Percentiles rank a stretch among this genome's conserved stretches.
phyloP scores from a whole-genome alignment of 1,140 invertebrate species.

The Aphelenchoides fujianensis region DNA sequence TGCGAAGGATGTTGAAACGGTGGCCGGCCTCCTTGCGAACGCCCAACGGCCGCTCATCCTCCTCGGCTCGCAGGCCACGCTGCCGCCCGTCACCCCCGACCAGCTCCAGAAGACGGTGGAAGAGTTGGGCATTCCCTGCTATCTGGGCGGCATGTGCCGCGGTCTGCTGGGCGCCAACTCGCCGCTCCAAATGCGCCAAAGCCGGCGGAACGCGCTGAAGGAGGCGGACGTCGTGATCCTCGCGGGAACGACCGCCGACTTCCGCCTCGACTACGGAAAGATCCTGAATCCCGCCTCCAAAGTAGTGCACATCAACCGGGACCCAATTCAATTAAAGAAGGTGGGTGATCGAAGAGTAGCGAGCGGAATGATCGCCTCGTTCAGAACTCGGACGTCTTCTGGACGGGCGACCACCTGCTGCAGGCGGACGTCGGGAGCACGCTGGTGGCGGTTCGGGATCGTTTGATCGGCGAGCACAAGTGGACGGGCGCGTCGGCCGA shows the following conservation, averaged over 20 bases:
- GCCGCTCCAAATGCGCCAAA: slow-evolving; percentile 67
- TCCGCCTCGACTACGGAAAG: slow-evolving; percentile 69
- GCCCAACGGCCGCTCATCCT: slow-evolving; percentile 68
- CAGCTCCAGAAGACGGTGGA: slow-evolving; percentile 65
- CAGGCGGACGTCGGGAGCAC: slow-evolving; percentile 68
- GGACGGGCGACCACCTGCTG: slow-evolving; percentile 68
- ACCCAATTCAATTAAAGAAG: slow-evolving; percentile 67
- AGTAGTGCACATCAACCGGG: slow-evolving; percentile 70
- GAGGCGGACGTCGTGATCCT: slow-evolving; percentile 71
- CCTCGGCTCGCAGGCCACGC: slow-evolving; percentile 70
- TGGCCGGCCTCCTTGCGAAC: slow-evolving; percentile 65
- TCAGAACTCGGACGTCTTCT: slow-evolving; percentile 71
- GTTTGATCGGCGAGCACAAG: slow-evolving; percentile 30
- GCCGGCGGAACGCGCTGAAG: slow-evolving; percentile 68
- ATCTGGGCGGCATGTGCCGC: slow-evolving; percentile 70
- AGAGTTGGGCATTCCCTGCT: slow-evolving; percentile 69
- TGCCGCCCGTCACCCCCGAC: slow-evolving; percentile 67
- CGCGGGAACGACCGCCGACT: slow-evolving; percentile 70
- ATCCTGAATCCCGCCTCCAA: slow-evolving; percentile 67
- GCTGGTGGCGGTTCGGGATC: slow-evolving; percentile 59
- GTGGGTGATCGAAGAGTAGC: slow-evolving; percentile 53
- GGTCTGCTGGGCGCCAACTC: slow-evolving; percentile 68
- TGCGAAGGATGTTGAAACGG: slow-evolving; percentile 63
- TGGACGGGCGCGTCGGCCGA: slow-evolving; percentile 60
- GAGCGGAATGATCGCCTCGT: background rate